Conservation (phyloP, 2,888 invertebrate species). For the Polylopha cassiicola region DNA sequence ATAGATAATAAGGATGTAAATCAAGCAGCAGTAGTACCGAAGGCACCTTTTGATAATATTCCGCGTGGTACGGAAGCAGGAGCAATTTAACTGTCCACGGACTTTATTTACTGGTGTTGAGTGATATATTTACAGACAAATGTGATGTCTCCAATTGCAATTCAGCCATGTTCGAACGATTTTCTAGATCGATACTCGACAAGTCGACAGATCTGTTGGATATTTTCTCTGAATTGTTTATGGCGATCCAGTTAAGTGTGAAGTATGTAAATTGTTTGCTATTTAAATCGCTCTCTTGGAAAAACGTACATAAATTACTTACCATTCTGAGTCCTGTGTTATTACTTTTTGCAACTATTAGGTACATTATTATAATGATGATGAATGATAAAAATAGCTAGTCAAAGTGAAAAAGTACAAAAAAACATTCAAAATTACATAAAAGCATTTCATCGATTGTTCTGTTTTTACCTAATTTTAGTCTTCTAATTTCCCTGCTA, state of each 20-base stretch:
- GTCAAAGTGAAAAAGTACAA: no score
- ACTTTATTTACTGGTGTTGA: conserved; percentile 55
- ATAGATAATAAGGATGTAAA: conserved; percentile 20
- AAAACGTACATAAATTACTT: no score
- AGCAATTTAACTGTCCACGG: conserved; percentile 60
- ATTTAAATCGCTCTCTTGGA: no score
- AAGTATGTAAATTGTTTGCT: conserved; percentile 1
- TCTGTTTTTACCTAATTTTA: no score
- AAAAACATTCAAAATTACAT: no score
- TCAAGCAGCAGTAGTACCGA: conserved; percentile 20
- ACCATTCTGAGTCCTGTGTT: no score
- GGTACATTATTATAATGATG: no score
- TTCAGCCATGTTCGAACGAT: conserved; percentile 38
- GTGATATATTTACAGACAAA: conserved; percentile 63
- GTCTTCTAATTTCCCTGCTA: no score
- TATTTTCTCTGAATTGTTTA: conserved; percentile 23
- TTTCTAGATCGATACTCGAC: conserved; percentile 32
- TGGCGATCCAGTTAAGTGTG: conserved; percentile 9
- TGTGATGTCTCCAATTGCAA: conserved; percentile 47
- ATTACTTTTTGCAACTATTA: no score
- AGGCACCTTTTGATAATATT: conserved; percentile 36
- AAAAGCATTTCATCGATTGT: no score
- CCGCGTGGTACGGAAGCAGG: conserved; percentile 49
- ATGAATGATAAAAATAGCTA: no score
- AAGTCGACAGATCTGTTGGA: conserved; percentile 18